These are phyloP conservation scores for Agonopterix heracliana DNA, from an alignment of 2,888 invertebrate species.

Conservation along the genomic window DNA sequence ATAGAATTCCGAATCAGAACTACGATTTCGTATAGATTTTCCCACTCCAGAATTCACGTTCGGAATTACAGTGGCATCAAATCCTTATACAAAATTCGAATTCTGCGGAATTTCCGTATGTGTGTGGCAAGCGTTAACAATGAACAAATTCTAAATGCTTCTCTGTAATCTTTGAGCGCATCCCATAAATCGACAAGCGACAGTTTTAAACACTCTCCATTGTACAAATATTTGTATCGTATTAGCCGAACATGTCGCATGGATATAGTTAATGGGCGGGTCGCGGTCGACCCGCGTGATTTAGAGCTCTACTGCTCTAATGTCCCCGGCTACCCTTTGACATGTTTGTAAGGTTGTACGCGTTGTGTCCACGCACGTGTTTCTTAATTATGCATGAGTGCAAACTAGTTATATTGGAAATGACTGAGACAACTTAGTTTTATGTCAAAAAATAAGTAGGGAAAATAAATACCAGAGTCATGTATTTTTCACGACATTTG, in stretches of 20 bases:
- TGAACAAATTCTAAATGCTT: slow-evolving; percentile 5
- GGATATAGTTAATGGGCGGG: slow-evolving; percentile 17
- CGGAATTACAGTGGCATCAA: too few species aligned
- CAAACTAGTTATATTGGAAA: too few species aligned
- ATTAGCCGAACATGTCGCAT: slow-evolving; percentile 25
- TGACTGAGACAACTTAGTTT: too few species aligned
- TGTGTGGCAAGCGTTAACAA: too few species aligned
- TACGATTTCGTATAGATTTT: too few species aligned
- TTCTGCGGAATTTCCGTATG: too few species aligned
- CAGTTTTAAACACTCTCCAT: slow-evolving; percentile 18
- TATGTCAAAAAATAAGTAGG: too few species aligned
- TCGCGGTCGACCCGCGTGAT: slow-evolving; percentile 21
- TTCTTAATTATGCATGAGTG: neutral
- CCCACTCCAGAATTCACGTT: too few species aligned
- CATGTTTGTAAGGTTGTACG: slow-evolving; percentile 4
- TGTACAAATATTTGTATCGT: slow-evolving; percentile 29
- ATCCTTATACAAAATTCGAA: too few species aligned
- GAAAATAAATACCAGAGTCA: too few species aligned
- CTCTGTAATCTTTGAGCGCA: slow-evolving; percentile 8
- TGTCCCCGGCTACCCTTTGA: slow-evolving; percentile 11
- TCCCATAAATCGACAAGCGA: slow-evolving; percentile 22
- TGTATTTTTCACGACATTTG: too few species aligned
- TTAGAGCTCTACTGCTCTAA: slow-evolving; percentile 25
- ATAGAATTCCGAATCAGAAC: too few species aligned
- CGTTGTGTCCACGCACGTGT: neutral